Conservation (phyloP, 2,888 invertebrate species). For the Agonopterix subpropinquella region DNA sequence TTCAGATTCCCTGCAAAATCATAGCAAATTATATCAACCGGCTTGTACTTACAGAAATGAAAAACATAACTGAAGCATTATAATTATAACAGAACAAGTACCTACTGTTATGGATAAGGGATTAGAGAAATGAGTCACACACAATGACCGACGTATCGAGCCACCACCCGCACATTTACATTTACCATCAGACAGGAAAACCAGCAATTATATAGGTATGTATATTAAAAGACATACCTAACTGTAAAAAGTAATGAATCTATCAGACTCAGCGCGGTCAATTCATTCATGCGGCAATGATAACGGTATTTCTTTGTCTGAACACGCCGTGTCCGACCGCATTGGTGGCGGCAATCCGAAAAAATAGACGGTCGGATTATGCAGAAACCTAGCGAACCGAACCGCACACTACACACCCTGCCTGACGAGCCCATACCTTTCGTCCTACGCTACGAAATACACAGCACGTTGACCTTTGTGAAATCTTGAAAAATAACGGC, state of each 20-base stretch:
- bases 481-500: conserved; percentile 73
- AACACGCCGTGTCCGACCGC: conserved; percentile 15
- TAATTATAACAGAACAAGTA: too few species aligned
- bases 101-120: too few species aligned
- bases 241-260: conserved; percentile 13
- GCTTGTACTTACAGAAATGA: too few species aligned
- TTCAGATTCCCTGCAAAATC: too few species aligned
- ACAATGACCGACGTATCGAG: too few species aligned
- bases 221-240: neutral
- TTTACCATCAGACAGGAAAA: too few species aligned
- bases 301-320: conserved; percentile 35
- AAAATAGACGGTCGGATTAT: too few species aligned
- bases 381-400: conserved; percentile 3
- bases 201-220: too few species aligned
- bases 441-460: conserved; percentile 35
- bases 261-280: conserved; percentile 24
- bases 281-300: conserved; percentile 44
- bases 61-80: too few species aligned
- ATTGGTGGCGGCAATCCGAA: conserved; percentile 11
- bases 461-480: conserved; percentile 62
- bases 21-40: too few species aligned
- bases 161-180: too few species aligned
- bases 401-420: conserved; percentile 23
- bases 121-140: too few species aligned
- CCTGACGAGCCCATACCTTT: conserved; percentile 28